Conservation (phyloP, 2,113 vertebrate species). For the Hiodon alosoides region DNA sequence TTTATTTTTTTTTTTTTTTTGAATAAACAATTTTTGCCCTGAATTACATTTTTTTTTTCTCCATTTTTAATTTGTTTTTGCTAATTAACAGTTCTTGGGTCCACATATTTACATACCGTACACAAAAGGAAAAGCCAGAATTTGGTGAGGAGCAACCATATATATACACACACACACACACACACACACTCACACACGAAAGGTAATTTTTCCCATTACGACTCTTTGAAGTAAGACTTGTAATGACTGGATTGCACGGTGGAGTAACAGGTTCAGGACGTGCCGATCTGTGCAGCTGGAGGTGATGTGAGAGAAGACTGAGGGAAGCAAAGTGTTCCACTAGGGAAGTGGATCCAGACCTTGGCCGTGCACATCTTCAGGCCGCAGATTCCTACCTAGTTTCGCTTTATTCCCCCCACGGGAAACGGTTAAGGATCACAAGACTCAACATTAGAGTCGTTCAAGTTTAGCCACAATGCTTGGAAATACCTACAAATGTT, state of each 20-base stretch:
- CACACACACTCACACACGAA: not conserved
- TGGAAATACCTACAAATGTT: too few relatives aligned
- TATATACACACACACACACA: constrained; percentile 38
- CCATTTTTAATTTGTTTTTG: constrained; percentile 85
- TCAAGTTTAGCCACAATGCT: too few relatives aligned
- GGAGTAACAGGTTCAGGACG: not conserved
- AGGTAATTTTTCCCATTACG: constrained; percentile 17
- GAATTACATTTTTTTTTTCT: constrained; percentile 61
- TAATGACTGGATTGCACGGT: constrained; percentile 27
- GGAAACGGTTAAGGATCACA: too few relatives aligned
- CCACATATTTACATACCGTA: constrained; percentile 89
- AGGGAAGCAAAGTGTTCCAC: too few relatives aligned
- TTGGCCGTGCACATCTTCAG: too few relatives aligned
- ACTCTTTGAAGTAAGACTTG: constrained; percentile 41
- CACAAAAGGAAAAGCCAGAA: constrained; percentile 79
- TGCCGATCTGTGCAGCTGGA: not conserved
- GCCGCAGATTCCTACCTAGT: too few relatives aligned
- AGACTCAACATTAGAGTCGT: too few relatives aligned
- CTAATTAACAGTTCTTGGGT: constrained; percentile 98
- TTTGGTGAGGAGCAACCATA: constrained; percentile 94
- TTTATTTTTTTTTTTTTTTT: constrained; percentile 64
- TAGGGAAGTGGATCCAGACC: too few relatives aligned
- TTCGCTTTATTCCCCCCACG: too few relatives aligned
- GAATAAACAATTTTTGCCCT: constrained; percentile 89
- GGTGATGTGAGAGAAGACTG: not conserved